Base-by-base conservation (phyloP, 2,113 vertebrate genomes). In the Panurus biarmicus region DNA sequence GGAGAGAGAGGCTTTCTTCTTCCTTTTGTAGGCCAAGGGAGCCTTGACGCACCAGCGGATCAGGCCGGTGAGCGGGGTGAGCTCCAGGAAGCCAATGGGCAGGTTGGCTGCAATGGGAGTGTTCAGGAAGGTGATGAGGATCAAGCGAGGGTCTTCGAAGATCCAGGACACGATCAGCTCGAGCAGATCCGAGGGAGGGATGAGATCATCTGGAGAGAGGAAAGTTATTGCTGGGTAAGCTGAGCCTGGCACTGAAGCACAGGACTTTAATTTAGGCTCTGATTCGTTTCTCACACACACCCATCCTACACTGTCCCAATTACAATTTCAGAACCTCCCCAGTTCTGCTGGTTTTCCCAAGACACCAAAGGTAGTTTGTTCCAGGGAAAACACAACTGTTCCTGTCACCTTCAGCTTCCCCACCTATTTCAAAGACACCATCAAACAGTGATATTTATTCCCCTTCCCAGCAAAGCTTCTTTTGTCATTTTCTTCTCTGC, bases 81-180 rank as follows among this genome's bases (percentile, higher is more conserved):
- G 97, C 91, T 99, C 99, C 35, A 99, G 89, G 47, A 98, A 99
- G 25, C 98, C 99, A 26, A 99, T 97, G 0, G 99, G 98, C 80
- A 98, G 98, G 95, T 96, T 99, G 95, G 98, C 97, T 2, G 98
- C 97, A 10, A 99, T 98, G 3, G 99, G 99, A 5, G 98, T 98
- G 96, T 99, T 99, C 44, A 99, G 97, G 93, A 99, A 99, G 61
- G 98, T 99, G 96, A 99, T 98, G 29, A 99, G 98, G 86, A 99
- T 98, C 44, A 99, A 95, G 11, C 98, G 97, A 6, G 99, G 98
- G 96, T 99, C 99, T 29, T 99, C 99, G 16, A 98, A 98, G 93
- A 99, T 98, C 99, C 99, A 99, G 26, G 95, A 98, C 65, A 99
- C 99, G 1, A 99, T 98, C 98, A 99, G 98, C 95, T 99, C 98